phyloP scores from a whole-genome alignment of 2,888 invertebrate genomes.

The Drosophila borborema region DNA sequence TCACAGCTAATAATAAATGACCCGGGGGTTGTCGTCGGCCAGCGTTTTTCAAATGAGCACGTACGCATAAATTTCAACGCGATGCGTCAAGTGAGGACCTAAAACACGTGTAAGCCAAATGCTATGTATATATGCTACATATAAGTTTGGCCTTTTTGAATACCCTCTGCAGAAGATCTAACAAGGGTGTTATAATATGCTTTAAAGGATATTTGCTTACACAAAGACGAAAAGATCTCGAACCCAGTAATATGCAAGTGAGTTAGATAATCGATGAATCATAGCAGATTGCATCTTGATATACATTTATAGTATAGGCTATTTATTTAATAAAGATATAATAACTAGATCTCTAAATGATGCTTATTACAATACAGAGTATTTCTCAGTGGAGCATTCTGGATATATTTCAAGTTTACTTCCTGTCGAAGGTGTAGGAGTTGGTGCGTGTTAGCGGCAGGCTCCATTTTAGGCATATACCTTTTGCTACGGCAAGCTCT shows the following conservation, averaged over 20 bases:
- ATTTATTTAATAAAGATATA: no score
- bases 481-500: constrained; percentile 24
- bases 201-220: not conserved
- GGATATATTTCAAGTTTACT: not conserved
- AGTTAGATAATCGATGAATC: no score
- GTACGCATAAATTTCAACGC: constrained; percentile 74
- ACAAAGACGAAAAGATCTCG: not conserved
- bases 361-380: not conserved
- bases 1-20: constrained; percentile 79
- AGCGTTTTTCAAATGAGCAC: constrained; percentile 60
- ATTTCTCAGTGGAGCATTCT: not conserved
- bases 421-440: constrained; percentile 27
- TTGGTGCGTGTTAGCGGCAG: not conserved
- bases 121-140: constrained; percentile 7
- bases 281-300: no score
- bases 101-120: constrained; percentile 46
- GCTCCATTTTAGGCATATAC: constrained; percentile 27
- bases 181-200: not conserved
- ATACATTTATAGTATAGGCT: no score
- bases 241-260: no score
- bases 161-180: not conserved
- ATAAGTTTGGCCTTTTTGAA: constrained; percentile 14
- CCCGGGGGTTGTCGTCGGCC: constrained; percentile 64
- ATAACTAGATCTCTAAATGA: no score
- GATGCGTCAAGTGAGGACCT: constrained; percentile 35